These are phyloP conservation scores for Gobiocypris rarus DNA, from an alignment of 2,113 vertebrate species.

Conservation along the genomic window DNA sequence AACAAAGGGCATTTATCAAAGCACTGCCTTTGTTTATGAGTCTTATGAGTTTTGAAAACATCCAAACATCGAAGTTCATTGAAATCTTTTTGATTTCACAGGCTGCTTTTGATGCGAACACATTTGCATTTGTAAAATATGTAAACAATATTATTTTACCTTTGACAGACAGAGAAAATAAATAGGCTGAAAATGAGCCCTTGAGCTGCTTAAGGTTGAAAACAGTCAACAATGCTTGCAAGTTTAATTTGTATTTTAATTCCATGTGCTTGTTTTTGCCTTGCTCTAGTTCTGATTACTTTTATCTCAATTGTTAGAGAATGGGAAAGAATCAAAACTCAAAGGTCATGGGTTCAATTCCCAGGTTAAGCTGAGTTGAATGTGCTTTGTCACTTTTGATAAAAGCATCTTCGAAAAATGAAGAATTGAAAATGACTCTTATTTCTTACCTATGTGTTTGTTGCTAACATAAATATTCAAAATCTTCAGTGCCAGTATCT, in stretches of 20 bases:
- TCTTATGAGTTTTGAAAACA: not conserved
- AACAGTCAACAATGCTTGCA: not conserved
- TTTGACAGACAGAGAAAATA: not conserved
- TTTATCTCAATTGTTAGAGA: not conserved
- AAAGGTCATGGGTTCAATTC: not conserved
- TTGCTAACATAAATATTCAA: not conserved
- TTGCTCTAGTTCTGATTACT: not conserved
- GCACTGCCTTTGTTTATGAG: not conserved
- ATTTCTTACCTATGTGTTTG: not conserved
- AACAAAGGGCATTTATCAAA: not conserved
- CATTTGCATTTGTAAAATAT: no score
- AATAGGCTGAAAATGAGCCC: not conserved
- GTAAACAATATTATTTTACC: not conserved
- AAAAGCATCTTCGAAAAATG: not conserved
- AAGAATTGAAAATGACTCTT: not conserved
- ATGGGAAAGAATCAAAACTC: not conserved
- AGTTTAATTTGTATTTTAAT: constrained; percentile 1
- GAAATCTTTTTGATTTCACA: not conserved
- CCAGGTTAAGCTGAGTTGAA: not conserved
- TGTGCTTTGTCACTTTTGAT: not conserved
- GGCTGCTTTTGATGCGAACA: constrained; percentile 1
- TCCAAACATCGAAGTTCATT: not conserved
- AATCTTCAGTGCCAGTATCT: not conserved
- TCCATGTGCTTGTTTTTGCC: not conserved
- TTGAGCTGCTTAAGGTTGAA: not conserved